Evolutionary conservation across 35 echinoderm and acorn worm genomes (phyloP).

Genomic region (Acanthaster planci): DNA sequence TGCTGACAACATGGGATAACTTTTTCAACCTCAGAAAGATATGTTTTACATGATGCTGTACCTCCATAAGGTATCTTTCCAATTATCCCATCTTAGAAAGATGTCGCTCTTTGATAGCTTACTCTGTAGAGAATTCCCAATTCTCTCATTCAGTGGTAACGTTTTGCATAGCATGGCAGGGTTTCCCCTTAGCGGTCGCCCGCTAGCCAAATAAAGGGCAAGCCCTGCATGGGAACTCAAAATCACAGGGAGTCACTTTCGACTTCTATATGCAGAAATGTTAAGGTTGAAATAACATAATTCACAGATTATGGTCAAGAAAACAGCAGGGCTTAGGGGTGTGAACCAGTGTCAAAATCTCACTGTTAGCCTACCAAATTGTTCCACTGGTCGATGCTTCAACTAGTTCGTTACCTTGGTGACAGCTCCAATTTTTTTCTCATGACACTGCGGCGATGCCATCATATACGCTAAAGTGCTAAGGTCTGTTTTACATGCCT

Average conservation of each 20-base stretch:
- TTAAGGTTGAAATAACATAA: not conserved
- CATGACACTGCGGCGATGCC: conserved; percentile 88
- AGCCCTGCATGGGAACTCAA: not conserved
- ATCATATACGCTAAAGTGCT: not conserved
- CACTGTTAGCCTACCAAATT: too few species aligned
- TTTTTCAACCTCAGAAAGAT: not conserved
- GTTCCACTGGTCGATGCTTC: too few species aligned
- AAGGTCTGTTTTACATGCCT: not conserved
- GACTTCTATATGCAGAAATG: not conserved
- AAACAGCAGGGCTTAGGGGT: not conserved
- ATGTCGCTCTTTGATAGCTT: too few species aligned
- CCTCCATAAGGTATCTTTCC: too few species aligned
- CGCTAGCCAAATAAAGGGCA: too few species aligned
- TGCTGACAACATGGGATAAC: not conserved
- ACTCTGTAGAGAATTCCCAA: too few species aligned
- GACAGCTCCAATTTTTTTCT: conserved; percentile 23
- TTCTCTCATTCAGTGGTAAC: too few species aligned
- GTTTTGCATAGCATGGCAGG: too few species aligned
- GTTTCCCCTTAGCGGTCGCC: not conserved
- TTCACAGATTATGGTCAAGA: not conserved
- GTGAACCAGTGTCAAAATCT: not conserved
- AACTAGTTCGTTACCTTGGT: conserved; percentile 28
- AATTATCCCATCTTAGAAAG: too few species aligned
- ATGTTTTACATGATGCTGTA: not conserved
- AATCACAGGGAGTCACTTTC: not conserved